phyloP scores from a whole-genome alignment of 2,888 invertebrate species.

The Chrysina gloriosa region DNA sequence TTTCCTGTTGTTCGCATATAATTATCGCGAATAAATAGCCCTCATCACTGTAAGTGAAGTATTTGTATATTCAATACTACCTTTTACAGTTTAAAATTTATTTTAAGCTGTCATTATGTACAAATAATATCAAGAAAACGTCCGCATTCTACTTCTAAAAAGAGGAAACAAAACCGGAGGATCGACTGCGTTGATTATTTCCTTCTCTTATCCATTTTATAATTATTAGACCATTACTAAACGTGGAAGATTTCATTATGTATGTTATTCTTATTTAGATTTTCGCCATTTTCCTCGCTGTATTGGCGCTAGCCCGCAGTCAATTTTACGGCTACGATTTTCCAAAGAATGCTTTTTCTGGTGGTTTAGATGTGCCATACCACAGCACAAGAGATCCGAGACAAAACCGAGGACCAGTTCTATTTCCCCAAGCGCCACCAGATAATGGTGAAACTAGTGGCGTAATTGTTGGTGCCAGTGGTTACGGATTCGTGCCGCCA shows the following conservation, averaged over 20 bases:
- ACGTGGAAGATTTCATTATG: background rate
- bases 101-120: background rate
- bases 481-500: conserved; percentile 87
- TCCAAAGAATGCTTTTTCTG: conserved; percentile 65
- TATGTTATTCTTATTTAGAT: conserved; percentile 24
- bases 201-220: background rate
- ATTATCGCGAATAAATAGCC: conserved; percentile 1
- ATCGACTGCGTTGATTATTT: conserved; percentile 7
- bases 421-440: conserved; percentile 79
- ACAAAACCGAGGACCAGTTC: conserved; percentile 80
- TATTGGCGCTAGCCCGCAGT: conserved; percentile 59
- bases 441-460: conserved; percentile 79
- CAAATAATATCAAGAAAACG: background rate
- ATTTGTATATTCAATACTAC: background rate
- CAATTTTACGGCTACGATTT: conserved; percentile 62
- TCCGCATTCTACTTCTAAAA: too few species aligned
- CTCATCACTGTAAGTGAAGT: conserved; percentile 5
- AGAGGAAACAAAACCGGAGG: background rate
- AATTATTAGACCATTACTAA: background rate
- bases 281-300: conserved; percentile 50
- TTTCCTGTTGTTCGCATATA: background rate
- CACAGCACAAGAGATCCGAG: conserved; percentile 70
- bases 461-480: conserved; percentile 85
- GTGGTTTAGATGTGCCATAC: conserved; percentile 64
- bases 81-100: background rate